These are phyloP conservation scores for Callionymus lyra DNA, from an alignment of 2,113 vertebrate genomes.

Conservation along the genomic window DNA sequence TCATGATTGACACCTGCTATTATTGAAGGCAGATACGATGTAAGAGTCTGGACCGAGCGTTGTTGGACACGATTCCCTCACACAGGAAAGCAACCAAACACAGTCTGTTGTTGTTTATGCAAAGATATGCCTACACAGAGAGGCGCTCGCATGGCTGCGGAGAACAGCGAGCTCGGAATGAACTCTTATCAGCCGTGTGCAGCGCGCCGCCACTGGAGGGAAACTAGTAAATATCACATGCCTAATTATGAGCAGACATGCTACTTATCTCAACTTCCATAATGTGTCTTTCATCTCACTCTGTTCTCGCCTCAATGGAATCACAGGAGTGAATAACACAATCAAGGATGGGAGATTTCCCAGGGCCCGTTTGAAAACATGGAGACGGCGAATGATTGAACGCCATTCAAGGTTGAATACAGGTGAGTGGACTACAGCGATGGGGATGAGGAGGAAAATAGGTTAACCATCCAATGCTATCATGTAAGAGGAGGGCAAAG, in stretches of 20 bases:
- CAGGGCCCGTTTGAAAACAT: slow-evolving; percentile 11
- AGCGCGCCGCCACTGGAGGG: slow-evolving; percentile 41
- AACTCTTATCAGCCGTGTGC: slow-evolving; percentile 41
- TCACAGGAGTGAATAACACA: slow-evolving; percentile 21
- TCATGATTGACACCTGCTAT: too few species aligned
- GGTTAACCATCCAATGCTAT: too few species aligned
- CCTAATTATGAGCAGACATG: slow-evolving; percentile 45
- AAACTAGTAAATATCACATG: slow-evolving; percentile 48
- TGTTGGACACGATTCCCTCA: background rate
- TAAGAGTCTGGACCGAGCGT: too few species aligned
- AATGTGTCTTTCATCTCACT: slow-evolving; percentile 33
- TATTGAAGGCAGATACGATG: too few species aligned
- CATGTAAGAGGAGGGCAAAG: too few species aligned
- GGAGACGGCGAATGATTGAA: slow-evolving; percentile 12
- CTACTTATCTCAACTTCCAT: slow-evolving; percentile 33
- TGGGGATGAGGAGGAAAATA: too few species aligned
- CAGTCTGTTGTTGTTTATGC: slow-evolving; percentile 19
- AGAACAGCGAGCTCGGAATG: slow-evolving; percentile 34
- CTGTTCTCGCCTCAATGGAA: slow-evolving; percentile 30
- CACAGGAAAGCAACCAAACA: background rate
- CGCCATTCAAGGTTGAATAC: slow-evolving; percentile 2
- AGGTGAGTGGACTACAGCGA: slow-evolving; percentile 10
- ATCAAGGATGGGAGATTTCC: slow-evolving; percentile 19
- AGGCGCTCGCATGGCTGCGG: slow-evolving; percentile 22
- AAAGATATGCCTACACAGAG: slow-evolving; percentile 19